phyloP scores from a whole-genome alignment of 2,113 vertebrate genomes.

The Triplophysa siluroides region DNA sequence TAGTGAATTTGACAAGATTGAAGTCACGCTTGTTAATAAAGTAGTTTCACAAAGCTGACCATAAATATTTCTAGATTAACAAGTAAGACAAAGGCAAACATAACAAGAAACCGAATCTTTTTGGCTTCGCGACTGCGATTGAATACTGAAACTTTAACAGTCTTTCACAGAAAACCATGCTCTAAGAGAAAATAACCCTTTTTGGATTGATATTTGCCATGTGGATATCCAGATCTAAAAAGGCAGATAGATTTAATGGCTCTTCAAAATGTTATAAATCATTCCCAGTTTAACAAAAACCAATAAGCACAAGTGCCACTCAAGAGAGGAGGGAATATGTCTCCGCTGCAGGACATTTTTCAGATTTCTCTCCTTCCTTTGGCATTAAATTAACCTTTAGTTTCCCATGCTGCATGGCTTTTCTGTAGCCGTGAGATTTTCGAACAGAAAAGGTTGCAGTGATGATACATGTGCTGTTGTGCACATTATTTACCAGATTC shows the following conservation, averaged over 20 bases:
- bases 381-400: conserved; percentile 48
- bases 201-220: conserved; percentile 47
- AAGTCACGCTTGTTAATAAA: neutral
- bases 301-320: conserved; percentile 48
- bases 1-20: neutral
- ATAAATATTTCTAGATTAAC: neutral
- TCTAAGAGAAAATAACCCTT: conserved; percentile 38
- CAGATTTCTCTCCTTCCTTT: conserved; percentile 8
- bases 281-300: conserved; percentile 51
- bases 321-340: conserved; percentile 3
- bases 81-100: neutral
- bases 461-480: conserved; percentile 14
- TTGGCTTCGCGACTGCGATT: conserved; percentile 3
- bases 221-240: conserved; percentile 40
- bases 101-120: neutral
- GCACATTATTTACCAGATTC: neutral
- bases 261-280: conserved; percentile 54
- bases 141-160: neutral
- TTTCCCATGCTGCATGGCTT: conserved; percentile 14
- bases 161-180: conserved; percentile 41
- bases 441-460: conserved; percentile 17
- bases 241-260: conserved; percentile 52
- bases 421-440: conserved; percentile 8
- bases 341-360: conserved; percentile 33
- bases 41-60: neutral